These are phyloP conservation scores for Leucoraja erinaceus DNA, from an alignment of 2,113 vertebrate species.

Conservation along the genomic window DNA sequence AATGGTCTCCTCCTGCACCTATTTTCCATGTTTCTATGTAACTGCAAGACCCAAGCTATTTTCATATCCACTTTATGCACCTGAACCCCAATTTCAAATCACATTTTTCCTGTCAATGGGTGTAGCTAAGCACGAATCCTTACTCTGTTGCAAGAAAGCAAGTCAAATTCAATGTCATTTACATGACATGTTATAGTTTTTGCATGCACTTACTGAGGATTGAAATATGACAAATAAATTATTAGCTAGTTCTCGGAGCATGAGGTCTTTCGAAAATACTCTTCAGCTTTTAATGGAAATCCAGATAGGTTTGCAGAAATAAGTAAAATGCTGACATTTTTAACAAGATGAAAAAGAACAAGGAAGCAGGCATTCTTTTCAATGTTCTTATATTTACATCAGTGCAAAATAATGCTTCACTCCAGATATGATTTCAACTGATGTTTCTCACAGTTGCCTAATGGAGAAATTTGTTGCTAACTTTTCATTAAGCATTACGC, in stretches of 20 bases:
- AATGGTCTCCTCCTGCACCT: no score
- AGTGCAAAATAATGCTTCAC: background rate
- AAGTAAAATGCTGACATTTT: background rate
- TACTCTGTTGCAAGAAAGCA: no score
- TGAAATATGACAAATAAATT: conserved; percentile 19
- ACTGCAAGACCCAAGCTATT: background rate
- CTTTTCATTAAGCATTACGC: background rate
- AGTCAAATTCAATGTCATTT: background rate
- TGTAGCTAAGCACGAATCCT: background rate
- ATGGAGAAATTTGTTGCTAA: background rate
- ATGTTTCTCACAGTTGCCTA: background rate
- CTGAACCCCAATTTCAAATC: background rate
- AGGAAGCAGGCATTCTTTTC: background rate
- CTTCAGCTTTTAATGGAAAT: background rate
- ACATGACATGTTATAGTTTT: background rate
- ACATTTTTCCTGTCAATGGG: background rate
- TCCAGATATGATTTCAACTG: background rate
- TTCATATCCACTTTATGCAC: background rate
- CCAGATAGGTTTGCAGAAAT: background rate
- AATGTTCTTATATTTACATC: background rate
- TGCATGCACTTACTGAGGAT: background rate
- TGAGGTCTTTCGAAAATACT: background rate
- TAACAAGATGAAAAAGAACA: background rate
- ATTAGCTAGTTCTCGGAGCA: background rate
- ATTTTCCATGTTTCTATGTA: no score